Base-by-base conservation (phyloP, 2,888 invertebrate genomes). In the Platycheirus albimanus region DNA sequence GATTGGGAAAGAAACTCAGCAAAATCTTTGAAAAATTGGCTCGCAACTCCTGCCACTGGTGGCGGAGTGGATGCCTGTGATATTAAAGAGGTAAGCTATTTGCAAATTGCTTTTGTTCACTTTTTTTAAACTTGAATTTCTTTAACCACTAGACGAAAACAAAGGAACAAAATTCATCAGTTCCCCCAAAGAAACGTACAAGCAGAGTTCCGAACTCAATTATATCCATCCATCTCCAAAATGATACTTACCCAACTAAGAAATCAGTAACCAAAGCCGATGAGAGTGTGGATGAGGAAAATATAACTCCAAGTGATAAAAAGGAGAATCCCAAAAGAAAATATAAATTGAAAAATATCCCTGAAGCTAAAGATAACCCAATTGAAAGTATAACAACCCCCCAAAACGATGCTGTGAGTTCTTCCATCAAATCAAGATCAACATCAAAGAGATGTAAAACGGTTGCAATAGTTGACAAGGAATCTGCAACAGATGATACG, bases 1-100 rank as follows among this genome's bases (percentile, higher is more conserved):
- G n/a, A n/a, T n/a, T 81, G 70, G 76, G 66, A 76, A 38, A 71
- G 77, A 45, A 72, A 17, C 11, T 67, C 71, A 3, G 66, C 71
- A 3, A 61, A 38, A 6, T 63, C 81, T 1, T 13, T 81, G 28
- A 52, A 67, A 30, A 76, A 19, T 36, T 81, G 81, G 81, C 63
- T 81, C n/a, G 47, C 45, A 0, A 20, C 20, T 3, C n/a, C 63
- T 0, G 49, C 6, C 1, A 15, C 63, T 19, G 13, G 8, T 17
- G 2, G 7, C n/a, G 28, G 30, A 13, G 19, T 28, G 15, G 13
- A 49, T 71, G 19, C 19, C 33, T 56, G 33, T 69, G 43, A 30
- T 33, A 19, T 7, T 7, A 8, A n/a, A 8, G 30, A 45, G 43
- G 61, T 61, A 5, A 43, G 58, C 43, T 2, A n/a, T 20, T 2